Base-by-base conservation (phyloP, 2,797 vertebrate genomes). In the Odontamblyopus lacepedii region DNA sequence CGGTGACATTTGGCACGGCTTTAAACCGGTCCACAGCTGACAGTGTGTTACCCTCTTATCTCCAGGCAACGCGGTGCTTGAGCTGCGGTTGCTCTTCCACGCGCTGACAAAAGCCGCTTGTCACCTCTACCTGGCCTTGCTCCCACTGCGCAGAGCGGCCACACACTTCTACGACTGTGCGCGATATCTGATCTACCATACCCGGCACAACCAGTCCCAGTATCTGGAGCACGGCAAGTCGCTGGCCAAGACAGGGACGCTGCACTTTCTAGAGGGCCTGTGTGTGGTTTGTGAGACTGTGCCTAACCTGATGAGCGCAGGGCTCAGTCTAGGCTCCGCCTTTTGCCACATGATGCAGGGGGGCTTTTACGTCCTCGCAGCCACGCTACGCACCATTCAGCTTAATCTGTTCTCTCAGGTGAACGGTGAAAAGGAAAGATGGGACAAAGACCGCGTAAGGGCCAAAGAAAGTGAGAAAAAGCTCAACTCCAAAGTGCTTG, bases 21-120 rank as follows among this genome's bases (percentile, higher is more conserved):
- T 87, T 91, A 88, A 84, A 89, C 86, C 79, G 85, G 86, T 71
- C 85, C 80, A 60, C 73, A 81, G 41, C 80, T 91, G 83, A 91
- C 82, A 82, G 73, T 44, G 74, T 44, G 71, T 79, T 73, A 75
- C 79, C 78, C 78, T 87, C 83, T 90, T 75, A 83, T 92, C 85
- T 71, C 74, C 85, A 94, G 93, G 89, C 66, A 88, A 93, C 83
- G 85, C 87, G 27, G 86, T 93, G 76, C 86, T 91, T 27, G 88
- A 94, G 88, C 86, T 91, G 77, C 87, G 90, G 67, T 84, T 92
- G 84, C 85, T 92, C 83, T 92, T 94, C 79, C 92, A 93, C 18
- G 81, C 90, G 8, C 76, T 92, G 55, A 89, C 91, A 69, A 91
- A 91, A 85, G 90, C 88, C 0, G 80, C 83, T 72, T 93, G 91